Percentiles rank a stretch among this genome's conserved stretches.
These are phyloP conservation scores for Pseudochromis fuscus DNA, from an alignment of 2,797 vertebrate species.

Conservation along the genomic window DNA sequence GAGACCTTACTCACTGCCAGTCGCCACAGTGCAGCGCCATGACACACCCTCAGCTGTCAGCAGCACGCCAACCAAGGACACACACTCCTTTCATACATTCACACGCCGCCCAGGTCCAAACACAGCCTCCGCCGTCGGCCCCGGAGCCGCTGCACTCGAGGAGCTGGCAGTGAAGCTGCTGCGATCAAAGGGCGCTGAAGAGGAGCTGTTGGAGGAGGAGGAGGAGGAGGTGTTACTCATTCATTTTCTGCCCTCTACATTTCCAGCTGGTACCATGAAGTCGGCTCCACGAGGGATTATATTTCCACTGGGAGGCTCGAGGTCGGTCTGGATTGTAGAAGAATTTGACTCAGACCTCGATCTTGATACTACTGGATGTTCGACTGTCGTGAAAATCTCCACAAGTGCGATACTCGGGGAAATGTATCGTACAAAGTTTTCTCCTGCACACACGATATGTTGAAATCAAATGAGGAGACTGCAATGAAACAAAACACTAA, in stretches of 20 bases:
- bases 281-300: neutral
- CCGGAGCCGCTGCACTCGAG: constrained; percentile 22
- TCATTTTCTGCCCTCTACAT: constrained; percentile 36
- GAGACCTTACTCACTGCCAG: too few species aligned
- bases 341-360: neutral
- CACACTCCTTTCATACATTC: constrained; percentile 3
- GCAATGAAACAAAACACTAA: too few species aligned
- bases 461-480: neutral
- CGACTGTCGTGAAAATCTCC: neutral
- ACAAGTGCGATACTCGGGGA: too few species aligned
- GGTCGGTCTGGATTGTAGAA: neutral
- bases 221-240: constrained; percentile 44
- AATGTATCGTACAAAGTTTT: too few species aligned
- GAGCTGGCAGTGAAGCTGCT: constrained; percentile 31
- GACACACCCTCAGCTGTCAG: neutral
- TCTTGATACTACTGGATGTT: neutral
- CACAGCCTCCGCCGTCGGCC: constrained; percentile 24
- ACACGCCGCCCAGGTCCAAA: constrained; percentile 5
- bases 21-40: too few species aligned
- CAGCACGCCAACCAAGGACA: constrained; percentile 8
- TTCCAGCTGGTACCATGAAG: constrained; percentile 32
- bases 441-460: too few species aligned
- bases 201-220: constrained; percentile 35
- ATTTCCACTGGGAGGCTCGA: neutral
- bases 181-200: constrained; percentile 50